Percentiles rank a stretch among this genome's conserved stretches.
phyloP scores from a whole-genome alignment of 1,140 invertebrate species.

The Drosophila virilis region DNA sequence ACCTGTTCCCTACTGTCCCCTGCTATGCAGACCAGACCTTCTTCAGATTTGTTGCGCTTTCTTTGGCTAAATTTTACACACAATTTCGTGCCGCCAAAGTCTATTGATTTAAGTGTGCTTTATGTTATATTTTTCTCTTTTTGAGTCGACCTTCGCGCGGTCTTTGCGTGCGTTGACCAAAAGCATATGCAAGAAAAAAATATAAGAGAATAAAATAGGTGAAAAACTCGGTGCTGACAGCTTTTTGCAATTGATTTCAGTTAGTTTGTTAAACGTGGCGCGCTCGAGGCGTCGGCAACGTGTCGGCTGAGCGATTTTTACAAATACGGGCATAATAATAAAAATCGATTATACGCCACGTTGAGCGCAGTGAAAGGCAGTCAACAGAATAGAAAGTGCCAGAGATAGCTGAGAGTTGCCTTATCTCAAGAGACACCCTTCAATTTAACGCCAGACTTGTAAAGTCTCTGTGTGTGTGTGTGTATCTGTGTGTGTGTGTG shows the following conservation, averaged over 20 bases:
- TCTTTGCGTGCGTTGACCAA: slow-evolving; percentile 55
- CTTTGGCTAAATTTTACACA: neutral
- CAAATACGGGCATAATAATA: neutral
- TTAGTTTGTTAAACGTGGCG: slow-evolving; percentile 56
- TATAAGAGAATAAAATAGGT: neutral
- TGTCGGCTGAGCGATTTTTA: slow-evolving; percentile 29
- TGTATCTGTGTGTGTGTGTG: slow-evolving; percentile 21
- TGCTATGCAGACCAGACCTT: neutral
- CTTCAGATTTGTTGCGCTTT: neutral
- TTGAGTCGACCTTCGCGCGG: slow-evolving; percentile 33
- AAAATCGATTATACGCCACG: slow-evolving; percentile 82
- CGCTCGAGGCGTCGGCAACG: slow-evolving; percentile 16
- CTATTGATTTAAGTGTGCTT: slow-evolving; percentile 49
- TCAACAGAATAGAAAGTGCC: slow-evolving; percentile 18
- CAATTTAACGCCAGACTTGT: slow-evolving; percentile 76
- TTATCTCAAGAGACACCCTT: slow-evolving; percentile 50
- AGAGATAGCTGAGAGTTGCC: slow-evolving; percentile 20
- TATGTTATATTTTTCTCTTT: slow-evolving; percentile 24
- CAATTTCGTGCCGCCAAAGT: neutral
- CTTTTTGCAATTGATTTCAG: slow-evolving; percentile 63
- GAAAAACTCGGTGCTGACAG: slow-evolving; percentile 29
- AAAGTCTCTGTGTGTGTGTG: slow-evolving; percentile 6
- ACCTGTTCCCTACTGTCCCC: no score
- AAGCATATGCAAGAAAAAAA: slow-evolving; percentile 4
- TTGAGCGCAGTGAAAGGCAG: slow-evolving; percentile 53